A percentile compares a stretch with the other conserved stretches of the same genome.
Conservation (phyloP, 2,113 vertebrate species). For the Clarias macrocephalus region DNA sequence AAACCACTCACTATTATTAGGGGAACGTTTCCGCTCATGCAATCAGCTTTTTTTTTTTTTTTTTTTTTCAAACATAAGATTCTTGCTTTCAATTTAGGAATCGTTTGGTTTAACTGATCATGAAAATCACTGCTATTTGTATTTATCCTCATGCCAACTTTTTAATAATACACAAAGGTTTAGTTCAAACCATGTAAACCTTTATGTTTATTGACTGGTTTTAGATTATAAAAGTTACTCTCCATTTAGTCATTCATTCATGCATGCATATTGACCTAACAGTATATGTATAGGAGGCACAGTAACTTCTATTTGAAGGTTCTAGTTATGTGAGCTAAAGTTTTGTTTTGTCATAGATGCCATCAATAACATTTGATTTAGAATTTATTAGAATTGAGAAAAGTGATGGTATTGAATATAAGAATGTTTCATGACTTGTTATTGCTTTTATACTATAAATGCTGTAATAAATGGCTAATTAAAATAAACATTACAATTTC, state of each 20-base stretch:
- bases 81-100: background rate
- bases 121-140: background rate
- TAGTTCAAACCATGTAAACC: background rate
- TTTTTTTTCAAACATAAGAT: background rate
- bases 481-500: background rate
- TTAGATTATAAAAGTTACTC: background rate
- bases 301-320: background rate
- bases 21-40: background rate
- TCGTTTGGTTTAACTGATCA: background rate
- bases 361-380: constrained; percentile 1
- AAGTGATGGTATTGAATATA: background rate
- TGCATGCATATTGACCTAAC: background rate
- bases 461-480: background rate
- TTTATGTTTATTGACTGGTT: background rate
- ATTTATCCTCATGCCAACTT: background rate
- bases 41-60: background rate
- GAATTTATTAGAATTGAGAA: background rate
- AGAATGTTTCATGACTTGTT: background rate
- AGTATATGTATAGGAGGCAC: background rate
- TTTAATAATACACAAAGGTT: background rate
- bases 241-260: background rate
- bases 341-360: background rate
- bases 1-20: constrained; percentile 17
- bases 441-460: constrained; percentile 21
- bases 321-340: background rate